Evolutionary conservation across 2,888 invertebrate genomes (phyloP), one percentile per base, ranked within the genome.

Genomic region (Apodemia duryi): DNA sequence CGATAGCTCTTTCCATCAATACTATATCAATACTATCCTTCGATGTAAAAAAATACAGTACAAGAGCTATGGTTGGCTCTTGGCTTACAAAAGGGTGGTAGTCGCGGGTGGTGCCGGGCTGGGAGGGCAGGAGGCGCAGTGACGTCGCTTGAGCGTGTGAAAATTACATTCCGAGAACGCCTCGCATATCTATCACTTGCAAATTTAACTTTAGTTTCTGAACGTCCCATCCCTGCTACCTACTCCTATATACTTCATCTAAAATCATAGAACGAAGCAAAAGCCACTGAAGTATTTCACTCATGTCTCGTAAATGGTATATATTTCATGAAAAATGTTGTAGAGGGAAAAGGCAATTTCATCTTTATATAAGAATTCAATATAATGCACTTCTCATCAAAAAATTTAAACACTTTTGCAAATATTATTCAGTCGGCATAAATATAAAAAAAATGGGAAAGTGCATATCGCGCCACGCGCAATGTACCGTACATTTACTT

Each of bases 171-270:
- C 92, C 92, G 82, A 75, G 88, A 84, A 86, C 80, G 88, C 86
- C 85, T 85, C 84, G 90, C 91, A 88, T 92, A 92, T 92, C 92
- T 92, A 92, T 92, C 92, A 92, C 91, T 86, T 80, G 88, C 87
- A 89, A 91, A 92, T 92, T 92, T 88, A 91, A 91, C 91, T 91
- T 89, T 85, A 91, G 90, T 86, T 87, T 85, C 81, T 72, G 83
- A 79, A 80, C 77, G 70, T 54, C 46, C 71, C 65, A 70, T 69
- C 54, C 54, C 54, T 29, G 21, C 21, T 21, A 21, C 54, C 57
- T 64, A 63, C 60, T 65, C 68, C 67, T 65, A 70, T 71, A 67
- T 67, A 65, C 68, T 66, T 69, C 61, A 63, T 66, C 57, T 73
- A 71, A 70, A 66, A 68, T 66, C 54, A 54, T 54, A 52, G 21